phyloP scores from a whole-genome alignment of 2,113 vertebrate genomes.

The Poeciliopsis prolifica region DNA sequence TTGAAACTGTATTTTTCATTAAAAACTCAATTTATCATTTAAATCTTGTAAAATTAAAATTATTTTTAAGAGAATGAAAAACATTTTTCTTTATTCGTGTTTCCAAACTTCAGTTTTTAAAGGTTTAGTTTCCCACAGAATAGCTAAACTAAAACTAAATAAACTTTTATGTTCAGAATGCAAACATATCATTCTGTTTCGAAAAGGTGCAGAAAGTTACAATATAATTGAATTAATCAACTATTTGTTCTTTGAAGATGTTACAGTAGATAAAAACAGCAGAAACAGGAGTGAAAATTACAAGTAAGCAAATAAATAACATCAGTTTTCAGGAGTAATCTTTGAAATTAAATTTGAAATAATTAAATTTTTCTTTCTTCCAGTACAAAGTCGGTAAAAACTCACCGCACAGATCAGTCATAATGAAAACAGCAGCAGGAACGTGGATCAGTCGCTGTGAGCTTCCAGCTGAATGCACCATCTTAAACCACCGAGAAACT shows the following conservation, averaged over 20 bases:
- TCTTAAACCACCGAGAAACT: slow-evolving; percentile 31
- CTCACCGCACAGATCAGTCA: slow-evolving; percentile 24
- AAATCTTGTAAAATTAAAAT: too few species aligned
- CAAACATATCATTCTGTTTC: neutral
- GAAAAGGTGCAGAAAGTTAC: neutral
- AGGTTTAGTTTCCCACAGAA: neutral
- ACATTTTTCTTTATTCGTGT: neutral
- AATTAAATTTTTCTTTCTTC: neutral
- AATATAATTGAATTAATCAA: neutral
- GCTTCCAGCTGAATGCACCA: slow-evolving; percentile 16
- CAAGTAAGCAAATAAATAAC: neutral
- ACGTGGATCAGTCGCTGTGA: neutral
- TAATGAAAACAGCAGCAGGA: neutral
- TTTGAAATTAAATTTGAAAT: neutral
- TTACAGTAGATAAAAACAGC: neutral
- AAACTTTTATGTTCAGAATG: neutral
- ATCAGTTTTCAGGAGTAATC: neutral
- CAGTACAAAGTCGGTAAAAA: neutral
- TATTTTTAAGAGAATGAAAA: neutral
- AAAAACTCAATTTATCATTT: too few species aligned
- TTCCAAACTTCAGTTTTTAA: neutral
- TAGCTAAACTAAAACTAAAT: too few species aligned
- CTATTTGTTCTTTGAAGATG: neutral
- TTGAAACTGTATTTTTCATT: too few species aligned
- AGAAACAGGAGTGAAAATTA: neutral